Conservation (phyloP, 2,888 invertebrate species). For the Drosophila algonquin region DNA sequence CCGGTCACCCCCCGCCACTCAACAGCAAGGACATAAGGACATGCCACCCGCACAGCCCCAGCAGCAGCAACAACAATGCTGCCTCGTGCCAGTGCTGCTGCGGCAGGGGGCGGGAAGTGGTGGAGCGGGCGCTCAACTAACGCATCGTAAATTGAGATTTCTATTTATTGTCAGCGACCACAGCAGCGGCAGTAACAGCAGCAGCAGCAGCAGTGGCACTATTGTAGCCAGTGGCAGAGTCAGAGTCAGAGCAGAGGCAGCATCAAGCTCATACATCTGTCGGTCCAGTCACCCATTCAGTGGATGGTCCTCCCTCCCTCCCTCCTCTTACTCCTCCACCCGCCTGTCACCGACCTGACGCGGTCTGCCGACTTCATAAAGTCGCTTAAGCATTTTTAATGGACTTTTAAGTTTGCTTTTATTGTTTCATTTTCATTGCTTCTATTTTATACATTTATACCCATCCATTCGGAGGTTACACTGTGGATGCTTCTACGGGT, state of each 20-base stretch:
- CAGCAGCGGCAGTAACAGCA: not conserved
- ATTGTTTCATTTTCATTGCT: slow-evolving; percentile 56
- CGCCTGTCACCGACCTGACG: slow-evolving; percentile 56
- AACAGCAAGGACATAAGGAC: slow-evolving; percentile 26
- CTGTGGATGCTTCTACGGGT: not conserved
- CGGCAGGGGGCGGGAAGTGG: slow-evolving; percentile 4
- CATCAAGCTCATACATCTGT: slow-evolving; percentile 45
- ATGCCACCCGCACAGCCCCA: slow-evolving; percentile 10
- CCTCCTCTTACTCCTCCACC: not conserved
- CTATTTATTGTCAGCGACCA: slow-evolving; percentile 73
- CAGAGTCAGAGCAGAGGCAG: slow-evolving; percentile 6
- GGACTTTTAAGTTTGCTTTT: slow-evolving; percentile 79
- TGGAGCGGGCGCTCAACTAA: slow-evolving; percentile 51
- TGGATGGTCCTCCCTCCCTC: not conserved
- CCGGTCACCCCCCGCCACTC: slow-evolving; percentile 17
- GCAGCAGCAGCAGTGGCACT: slow-evolving; percentile 3
- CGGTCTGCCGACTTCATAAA: slow-evolving; percentile 68
- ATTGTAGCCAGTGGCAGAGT: not conserved
- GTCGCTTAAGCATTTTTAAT: slow-evolving; percentile 76
- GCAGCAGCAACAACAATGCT: slow-evolving; percentile 41
- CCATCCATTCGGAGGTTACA: slow-evolving; percentile 12
- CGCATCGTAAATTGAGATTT: slow-evolving; percentile 78
- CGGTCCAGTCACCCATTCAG: slow-evolving; percentile 36
- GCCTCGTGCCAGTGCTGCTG: slow-evolving; percentile 35
- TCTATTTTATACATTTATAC: slow-evolving; percentile 12